These are phyloP conservation scores for Pteropus rufus DNA, from an alignment of 2,797 vertebrate species.

Conservation along the genomic window DNA sequence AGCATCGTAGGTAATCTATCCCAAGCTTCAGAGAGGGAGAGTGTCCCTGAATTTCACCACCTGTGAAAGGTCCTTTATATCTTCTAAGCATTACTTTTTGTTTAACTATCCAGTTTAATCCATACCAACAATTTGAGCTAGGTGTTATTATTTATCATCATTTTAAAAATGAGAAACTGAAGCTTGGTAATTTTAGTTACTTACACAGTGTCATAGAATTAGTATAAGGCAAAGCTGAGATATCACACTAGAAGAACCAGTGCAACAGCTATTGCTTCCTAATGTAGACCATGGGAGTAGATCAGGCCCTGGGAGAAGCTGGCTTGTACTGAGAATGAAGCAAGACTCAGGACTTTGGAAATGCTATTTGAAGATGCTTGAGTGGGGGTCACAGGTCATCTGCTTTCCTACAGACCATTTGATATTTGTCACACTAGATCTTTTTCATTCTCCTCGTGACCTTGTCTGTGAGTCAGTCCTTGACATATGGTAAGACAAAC, in stretches of 20 bases:
- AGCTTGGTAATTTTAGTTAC: neutral
- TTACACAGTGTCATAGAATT: neutral
- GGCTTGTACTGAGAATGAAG: neutral
- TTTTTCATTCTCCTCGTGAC: neutral
- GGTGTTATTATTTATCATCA: neutral
- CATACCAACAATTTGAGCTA: neutral
- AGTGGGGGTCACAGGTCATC: neutral
- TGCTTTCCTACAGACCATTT: neutral
- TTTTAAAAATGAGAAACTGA: neutral
- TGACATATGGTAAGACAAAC: conserved; percentile 11
- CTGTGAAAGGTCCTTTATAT: neutral
- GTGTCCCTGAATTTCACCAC: neutral
- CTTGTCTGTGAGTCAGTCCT: conserved; percentile 36
- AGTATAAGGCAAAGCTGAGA: neutral
- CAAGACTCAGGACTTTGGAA: neutral
- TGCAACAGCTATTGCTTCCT: neutral
- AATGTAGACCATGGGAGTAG: fast-evolving
- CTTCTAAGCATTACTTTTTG: neutral
- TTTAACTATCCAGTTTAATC: neutral
- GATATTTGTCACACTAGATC: conserved; percentile 1
- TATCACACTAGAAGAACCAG: neutral
- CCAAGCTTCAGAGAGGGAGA: neutral
- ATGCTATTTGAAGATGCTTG: neutral
- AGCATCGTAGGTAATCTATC: neutral
- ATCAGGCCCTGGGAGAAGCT: neutral